Percentiles rank a stretch among this genome's conserved stretches.
These are phyloP conservation scores for Prionailurus viverrinus DNA, from an alignment of 2,113 vertebrate species.

Conservation along the genomic window DNA sequence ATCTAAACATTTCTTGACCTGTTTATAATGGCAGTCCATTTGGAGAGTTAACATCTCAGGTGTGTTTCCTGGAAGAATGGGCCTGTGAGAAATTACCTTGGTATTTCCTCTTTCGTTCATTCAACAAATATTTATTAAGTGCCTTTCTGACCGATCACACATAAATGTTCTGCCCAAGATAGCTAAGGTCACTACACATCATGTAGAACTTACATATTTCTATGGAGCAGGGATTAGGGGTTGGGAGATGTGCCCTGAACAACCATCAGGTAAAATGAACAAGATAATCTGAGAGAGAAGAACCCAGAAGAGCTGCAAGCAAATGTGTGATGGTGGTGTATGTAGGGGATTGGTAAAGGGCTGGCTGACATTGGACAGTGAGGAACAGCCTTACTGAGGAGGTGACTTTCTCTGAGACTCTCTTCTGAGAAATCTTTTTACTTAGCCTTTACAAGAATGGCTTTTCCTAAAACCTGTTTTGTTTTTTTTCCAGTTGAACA, in stretches of 20 bases:
- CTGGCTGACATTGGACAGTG: background rate
- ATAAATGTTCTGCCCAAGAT: background rate
- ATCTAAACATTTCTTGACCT: background rate
- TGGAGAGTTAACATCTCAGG: background rate
- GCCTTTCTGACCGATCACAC: background rate
- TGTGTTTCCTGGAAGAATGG: background rate
- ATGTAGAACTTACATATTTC: background rate
- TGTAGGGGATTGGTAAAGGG: background rate
- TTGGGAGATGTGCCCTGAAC: background rate
- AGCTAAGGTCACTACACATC: background rate
- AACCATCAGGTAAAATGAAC: background rate
- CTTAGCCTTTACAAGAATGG: background rate
- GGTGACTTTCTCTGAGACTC: background rate
- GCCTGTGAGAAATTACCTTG: background rate
- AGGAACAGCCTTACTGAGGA: background rate
- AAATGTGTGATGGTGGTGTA: background rate
- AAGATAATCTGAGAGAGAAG: background rate
- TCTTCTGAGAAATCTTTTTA: slow-evolving; percentile 9
- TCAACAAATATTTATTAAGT: background rate
- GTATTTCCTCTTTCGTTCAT: background rate
- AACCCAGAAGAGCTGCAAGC: background rate
- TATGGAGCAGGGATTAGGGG: background rate
- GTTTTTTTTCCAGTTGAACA: background rate
- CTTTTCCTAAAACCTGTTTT: background rate
- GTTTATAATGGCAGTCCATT: background rate